Percentiles rank a stretch among this genome's conserved stretches.
phyloP scores from a whole-genome alignment of 53 echinoderm and acorn worm species.

The Hippasteria phrygiana region DNA sequence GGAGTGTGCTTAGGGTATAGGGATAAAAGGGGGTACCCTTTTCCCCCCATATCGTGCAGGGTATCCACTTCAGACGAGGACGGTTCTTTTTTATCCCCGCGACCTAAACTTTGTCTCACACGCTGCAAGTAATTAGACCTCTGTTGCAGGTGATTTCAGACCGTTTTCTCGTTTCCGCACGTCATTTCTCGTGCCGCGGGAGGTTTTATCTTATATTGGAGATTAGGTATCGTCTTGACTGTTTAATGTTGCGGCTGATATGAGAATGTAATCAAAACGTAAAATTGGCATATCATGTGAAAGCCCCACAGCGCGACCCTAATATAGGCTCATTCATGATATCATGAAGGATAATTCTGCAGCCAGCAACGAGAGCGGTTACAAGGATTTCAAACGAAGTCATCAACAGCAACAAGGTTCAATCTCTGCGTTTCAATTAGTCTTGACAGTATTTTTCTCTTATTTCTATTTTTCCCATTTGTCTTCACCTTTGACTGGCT shows the following conservation, averaged over 20 bases:
- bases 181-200: slow-evolving; percentile 52
- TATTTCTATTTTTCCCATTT: no score
- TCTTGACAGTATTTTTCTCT: no score
- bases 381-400: no score
- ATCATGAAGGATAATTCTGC: no score
- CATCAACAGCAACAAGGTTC: no score
- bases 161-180: slow-evolving; percentile 46
- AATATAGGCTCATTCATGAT: background rate
- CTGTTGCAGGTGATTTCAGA: background rate
- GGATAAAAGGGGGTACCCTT: no score
- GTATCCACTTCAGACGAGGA: no score
- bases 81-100: background rate
- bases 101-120: background rate
- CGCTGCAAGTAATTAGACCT: background rate
- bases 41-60: no score
- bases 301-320: background rate
- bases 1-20: no score
- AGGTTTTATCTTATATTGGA: background rate
- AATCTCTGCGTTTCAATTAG: no score
- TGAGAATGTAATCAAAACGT: background rate
- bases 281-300: background rate
- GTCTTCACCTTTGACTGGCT: no score
- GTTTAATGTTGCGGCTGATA: slow-evolving; percentile 34
- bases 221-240: background rate
- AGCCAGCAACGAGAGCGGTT: no score